Base-by-base conservation (phyloP, 1,140 invertebrate species). In the Coelopa frigida region DNA sequence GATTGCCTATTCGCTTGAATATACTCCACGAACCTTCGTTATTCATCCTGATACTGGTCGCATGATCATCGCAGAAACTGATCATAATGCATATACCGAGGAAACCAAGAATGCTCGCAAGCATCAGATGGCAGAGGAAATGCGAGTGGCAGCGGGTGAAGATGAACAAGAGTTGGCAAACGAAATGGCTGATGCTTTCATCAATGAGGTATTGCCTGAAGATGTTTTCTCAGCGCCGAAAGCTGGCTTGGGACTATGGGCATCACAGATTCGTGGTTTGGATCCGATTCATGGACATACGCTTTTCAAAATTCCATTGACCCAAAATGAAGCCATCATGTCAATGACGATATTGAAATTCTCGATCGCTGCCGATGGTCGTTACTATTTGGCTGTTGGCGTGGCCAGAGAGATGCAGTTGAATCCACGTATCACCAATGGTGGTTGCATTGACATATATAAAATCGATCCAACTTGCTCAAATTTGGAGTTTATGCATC, bases 11-110 rank as follows among this genome's bases (percentile, higher is more conserved):
- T 87, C 89, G 1, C 72, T 99, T 21, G 92, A 97, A 53, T 98
- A 94, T 59, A 99, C 97, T 1, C 96, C 96, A 0, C 76, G 96
- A 22, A 92, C 93, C 56, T 98, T 99, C 71, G 83, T 90, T 1
- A 87, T 98, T 38, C 93, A 98, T 72, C 79, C 81, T 7, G 92
- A 96, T 53, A 89, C 86, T n/a, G 88, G 85, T n/a, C 84, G 94
- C 61, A 76, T 98, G 26, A 75, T 97, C 26, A 78, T 96, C 14
- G 84, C 98, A 39, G 96, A 99, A 71, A 97, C 95, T 7, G 97
- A 99, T 70, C 95, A 99, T 60, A 98, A 98, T 70, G 87, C 95
- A 0, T 99, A 98, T 55, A 98, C 95, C 0, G 93, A 98, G 58
- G 89, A 94, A 53, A 96, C 93, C 4, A 99, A 99, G 63, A 85